Evolutionary conservation across 2,888 invertebrate genomes (phyloP).

Genomic region (Aplocera efformata): DNA sequence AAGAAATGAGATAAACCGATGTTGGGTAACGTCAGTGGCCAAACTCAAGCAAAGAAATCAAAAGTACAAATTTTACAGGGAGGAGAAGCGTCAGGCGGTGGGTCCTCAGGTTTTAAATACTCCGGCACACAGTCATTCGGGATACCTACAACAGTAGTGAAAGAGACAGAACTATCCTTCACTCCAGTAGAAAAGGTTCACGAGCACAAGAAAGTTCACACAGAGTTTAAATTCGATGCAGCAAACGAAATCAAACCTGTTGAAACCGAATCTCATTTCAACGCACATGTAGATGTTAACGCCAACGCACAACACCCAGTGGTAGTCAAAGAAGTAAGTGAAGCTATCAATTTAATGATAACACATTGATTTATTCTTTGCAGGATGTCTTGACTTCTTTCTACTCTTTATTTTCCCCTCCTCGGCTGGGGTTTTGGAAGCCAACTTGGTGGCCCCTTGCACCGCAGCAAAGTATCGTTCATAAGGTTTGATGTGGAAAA

Average conservation of each 20-base stretch:
- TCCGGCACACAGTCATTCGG: constrained; percentile 47
- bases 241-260: constrained; percentile 51
- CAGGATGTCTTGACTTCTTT: constrained; percentile 42
- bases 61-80: constrained; percentile 51
- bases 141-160: constrained; percentile 35
- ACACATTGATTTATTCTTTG: constrained; percentile 29
- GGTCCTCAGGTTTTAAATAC: constrained; percentile 48
- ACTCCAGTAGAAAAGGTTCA: constrained; percentile 30
- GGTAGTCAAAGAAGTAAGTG: constrained; percentile 68
- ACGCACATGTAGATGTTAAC: constrained; percentile 37
- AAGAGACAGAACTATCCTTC: constrained; percentile 37
- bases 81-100: constrained; percentile 46
- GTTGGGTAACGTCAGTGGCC: too few species aligned
- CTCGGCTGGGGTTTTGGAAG: constrained; percentile 33
- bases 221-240: constrained; percentile 46
- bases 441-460: constrained; percentile 33
- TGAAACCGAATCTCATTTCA: constrained; percentile 33
- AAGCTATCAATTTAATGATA: constrained; percentile 8
- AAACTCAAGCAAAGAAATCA: too few species aligned
- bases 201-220: constrained; percentile 42
- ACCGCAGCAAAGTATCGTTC: constrained; percentile 29
- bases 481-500: constrained; percentile 47
- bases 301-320: constrained; percentile 34
- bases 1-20: too few species aligned
- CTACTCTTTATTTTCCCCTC: constrained; percentile 33